Evolutionary conservation across 2,113 vertebrate genomes (phyloP), one percentile per base, ranked within the genome.

Genomic region (Gobio gobio): DNA sequence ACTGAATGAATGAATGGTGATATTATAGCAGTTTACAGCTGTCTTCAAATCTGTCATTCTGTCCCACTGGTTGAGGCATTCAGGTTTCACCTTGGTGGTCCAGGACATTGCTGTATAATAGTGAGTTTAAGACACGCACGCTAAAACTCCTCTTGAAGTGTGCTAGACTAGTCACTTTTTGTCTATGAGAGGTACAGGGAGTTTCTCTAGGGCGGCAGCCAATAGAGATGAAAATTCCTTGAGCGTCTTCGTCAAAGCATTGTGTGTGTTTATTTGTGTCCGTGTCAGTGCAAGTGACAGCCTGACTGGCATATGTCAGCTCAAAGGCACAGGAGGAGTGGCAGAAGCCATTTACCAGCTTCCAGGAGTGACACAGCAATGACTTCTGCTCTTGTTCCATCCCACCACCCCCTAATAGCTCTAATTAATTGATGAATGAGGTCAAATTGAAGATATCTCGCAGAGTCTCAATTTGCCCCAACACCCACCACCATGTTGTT

Each of bases 351-450:
- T 83, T 83, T 72, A 89, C 88, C 85, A 83, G 82, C 84, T 90
- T 85, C 85, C 51, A n/a, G 79, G 88, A 66, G 78, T 86, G 87
- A 89, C 86, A 88, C 86, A 89, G 91, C 91, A 91, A 86, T 87
- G 91, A 89, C 91, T 93, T 88, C 84, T 89, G 90, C 91, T 92
- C 90, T 93, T 92, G 93, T 95, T 95, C 94, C 94, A 92, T 91
- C 90, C 91, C 93, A 91, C 91, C 93, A 92, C 92, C 90, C 87
- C 73, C 89, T 93, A 93, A 94, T 92, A 92, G 91, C 77, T 91
- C 90, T 94, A 95, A 95, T 95, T 95, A 94, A 94, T 93, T 94
- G 94, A 94, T 94, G 92, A 94, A 93, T 93, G 93, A 92, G 94
- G 94, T 95, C 94, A 94, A 94, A 94, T 92, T 87, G 91, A 92